A percentile compares a stretch with the other conserved stretches of the same genome.
Conservation (phyloP, 2,888 invertebrate genomes). For the Tanaodytes sp. region DNA sequence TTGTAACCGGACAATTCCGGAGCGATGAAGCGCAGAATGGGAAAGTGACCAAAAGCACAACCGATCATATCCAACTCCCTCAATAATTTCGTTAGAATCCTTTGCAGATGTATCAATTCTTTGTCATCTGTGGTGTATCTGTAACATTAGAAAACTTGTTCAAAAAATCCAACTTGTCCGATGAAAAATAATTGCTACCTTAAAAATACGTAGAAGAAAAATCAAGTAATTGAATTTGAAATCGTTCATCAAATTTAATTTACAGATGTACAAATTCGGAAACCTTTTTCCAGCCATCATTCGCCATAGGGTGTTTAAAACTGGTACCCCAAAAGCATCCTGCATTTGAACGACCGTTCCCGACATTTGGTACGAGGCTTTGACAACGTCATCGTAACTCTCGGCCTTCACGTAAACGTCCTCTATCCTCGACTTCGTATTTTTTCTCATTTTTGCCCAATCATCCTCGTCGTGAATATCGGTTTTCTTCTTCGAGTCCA, state of each 20-base stretch:
- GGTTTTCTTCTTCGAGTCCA: conserved; percentile 46
- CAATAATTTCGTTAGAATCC: conserved; percentile 81
- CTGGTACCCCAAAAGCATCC: conserved; percentile 83
- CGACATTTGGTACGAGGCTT: conserved; percentile 55
- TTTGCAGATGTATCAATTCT: conserved; percentile 80
- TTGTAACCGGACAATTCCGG: conserved; percentile 86
- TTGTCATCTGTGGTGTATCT: conserved; percentile 82
- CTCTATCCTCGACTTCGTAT: conserved; percentile 56
- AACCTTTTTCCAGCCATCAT: conserved; percentile 84
- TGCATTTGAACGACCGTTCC: conserved; percentile 79
- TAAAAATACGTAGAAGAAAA: too few species aligned
- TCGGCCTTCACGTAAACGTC: conserved; percentile 67
- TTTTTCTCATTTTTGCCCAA: neutral
- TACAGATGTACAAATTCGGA: too few species aligned
- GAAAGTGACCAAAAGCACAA: conserved; percentile 85
- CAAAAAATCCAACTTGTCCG: too few species aligned
- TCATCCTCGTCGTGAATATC: conserved; percentile 5
- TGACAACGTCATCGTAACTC: conserved; percentile 62
- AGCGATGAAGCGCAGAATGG: conserved; percentile 80
- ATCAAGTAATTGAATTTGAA: neutral
- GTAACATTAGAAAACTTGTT: too few species aligned
- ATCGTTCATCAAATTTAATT: too few species aligned
- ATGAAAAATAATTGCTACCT: too few species aligned
- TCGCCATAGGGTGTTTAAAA: conserved; percentile 86
- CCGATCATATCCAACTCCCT: conserved; percentile 87